Conservation (phyloP, 1,140 invertebrate genomes). For the Drosophila ironensis region DNA sequence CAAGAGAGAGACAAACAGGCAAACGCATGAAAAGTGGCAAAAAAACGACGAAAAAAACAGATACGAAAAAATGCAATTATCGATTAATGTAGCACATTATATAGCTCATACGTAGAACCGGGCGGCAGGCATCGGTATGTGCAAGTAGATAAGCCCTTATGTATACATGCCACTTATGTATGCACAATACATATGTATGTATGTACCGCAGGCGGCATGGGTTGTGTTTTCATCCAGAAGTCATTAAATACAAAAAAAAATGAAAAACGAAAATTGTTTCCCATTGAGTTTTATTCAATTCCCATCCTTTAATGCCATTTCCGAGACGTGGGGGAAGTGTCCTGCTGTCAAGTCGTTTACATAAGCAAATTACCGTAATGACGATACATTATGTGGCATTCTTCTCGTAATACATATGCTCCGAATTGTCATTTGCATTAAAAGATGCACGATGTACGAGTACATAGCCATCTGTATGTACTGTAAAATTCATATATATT, state of each 20-base stretch:
- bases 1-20: constrained; percentile 59
- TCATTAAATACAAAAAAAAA: no score
- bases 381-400: constrained; percentile 30
- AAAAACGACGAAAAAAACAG: constrained; percentile 55
- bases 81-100: constrained; percentile 80
- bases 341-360: constrained; percentile 61
- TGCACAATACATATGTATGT: constrained; percentile 15
- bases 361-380: constrained; percentile 75
- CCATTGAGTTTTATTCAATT: constrained; percentile 58
- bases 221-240: no score
- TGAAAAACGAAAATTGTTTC: constrained; percentile 32
- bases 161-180: constrained; percentile 33
- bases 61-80: constrained; percentile 73
- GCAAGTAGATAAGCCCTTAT: constrained; percentile 52
- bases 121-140: background rate
- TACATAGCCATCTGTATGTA: no score
- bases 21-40: constrained; percentile 76
- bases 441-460: constrained; percentile 28
- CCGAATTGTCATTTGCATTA: constrained; percentile 47
- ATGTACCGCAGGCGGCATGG: no score
- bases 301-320: constrained; percentile 67
- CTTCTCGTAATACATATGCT: constrained; percentile 32
- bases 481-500: constrained; percentile 6
- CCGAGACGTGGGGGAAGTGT: background rate
- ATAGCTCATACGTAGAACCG: constrained; percentile 40